A percentile compares a stretch with the other conserved stretches of the same genome.
These are phyloP conservation scores for Lycodopsis pacificus DNA, from an alignment of 2,797 vertebrate species.

Conservation along the genomic window DNA sequence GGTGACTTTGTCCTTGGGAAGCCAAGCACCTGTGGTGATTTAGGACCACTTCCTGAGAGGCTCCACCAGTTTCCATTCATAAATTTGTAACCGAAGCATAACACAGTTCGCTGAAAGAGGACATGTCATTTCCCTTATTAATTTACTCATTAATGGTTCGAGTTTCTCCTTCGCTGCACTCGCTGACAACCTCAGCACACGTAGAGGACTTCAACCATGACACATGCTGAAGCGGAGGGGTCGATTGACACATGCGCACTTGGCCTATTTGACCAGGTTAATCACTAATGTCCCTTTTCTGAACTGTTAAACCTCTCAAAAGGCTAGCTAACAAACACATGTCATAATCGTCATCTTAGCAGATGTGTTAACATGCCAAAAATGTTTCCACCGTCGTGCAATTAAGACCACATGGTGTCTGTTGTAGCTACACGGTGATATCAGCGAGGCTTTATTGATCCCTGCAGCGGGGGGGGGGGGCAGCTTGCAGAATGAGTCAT, in stretches of 20 bases:
- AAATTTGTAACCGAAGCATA: slow-evolving; percentile 47
- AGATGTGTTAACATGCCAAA: slow-evolving; percentile 63
- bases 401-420: slow-evolving; percentile 63
- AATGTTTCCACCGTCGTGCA: slow-evolving; percentile 49
- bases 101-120: slow-evolving; percentile 46
- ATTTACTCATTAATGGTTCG: slow-evolving; percentile 69
- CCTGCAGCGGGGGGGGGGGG: slow-evolving; percentile 22
- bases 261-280: slow-evolving; percentile 44
- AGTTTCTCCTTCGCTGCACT: slow-evolving; percentile 54
- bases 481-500: slow-evolving; percentile 60
- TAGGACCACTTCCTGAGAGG: slow-evolving; percentile 46
- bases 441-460: slow-evolving; percentile 64
- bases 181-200: slow-evolving; percentile 54
- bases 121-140: slow-evolving; percentile 65
- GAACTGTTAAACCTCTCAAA: slow-evolving; percentile 27
- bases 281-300: slow-evolving; percentile 49
- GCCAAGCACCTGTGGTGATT: slow-evolving; percentile 50
- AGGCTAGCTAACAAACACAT: slow-evolving; percentile 43
- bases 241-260: slow-evolving; percentile 40
- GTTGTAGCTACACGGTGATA: slow-evolving; percentile 26
- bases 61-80: slow-evolving; percentile 60
- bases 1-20: slow-evolving; percentile 64
- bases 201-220: slow-evolving; percentile 65
- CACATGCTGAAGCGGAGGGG: slow-evolving; percentile 53
- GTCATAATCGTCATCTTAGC: slow-evolving; percentile 43